Evolutionary conservation across 2,888 invertebrate species (phyloP).

Genomic region (Elegia similella): DNA sequence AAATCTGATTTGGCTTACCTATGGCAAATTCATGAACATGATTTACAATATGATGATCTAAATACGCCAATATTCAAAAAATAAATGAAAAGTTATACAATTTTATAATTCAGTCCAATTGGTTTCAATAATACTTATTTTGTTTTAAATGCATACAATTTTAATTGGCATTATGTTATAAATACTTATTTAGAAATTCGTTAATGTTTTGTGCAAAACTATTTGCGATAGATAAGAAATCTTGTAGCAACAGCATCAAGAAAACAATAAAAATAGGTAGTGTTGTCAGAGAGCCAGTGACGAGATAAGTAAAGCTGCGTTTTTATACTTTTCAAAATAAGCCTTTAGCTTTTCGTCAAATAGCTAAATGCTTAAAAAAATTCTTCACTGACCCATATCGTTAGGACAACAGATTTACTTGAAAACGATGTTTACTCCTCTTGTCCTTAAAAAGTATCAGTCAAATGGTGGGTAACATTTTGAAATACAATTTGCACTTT

Average conservation of each 20-base stretch:
- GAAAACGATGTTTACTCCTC: not conserved
- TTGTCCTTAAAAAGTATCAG: conserved; percentile 31
- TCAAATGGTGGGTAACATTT: conserved; percentile 47
- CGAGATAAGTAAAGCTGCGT: too few species aligned
- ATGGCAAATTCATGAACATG: not conserved
- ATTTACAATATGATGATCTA: not conserved
- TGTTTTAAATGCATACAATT: conserved; percentile 4
- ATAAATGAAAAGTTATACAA: conserved; percentile 2
- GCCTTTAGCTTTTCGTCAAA: too few species aligned
- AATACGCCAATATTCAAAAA: not conserved
- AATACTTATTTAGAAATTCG: not conserved
- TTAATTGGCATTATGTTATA: conserved; percentile 5
- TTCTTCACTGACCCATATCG: too few species aligned
- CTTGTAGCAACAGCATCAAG: not conserved
- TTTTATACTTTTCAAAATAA: too few species aligned
- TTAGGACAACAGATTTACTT: too few species aligned
- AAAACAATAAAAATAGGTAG: not conserved
- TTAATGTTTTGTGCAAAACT: conserved; percentile 21
- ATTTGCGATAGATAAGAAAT: not conserved
- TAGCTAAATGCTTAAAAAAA: too few species aligned
- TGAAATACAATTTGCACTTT: not conserved
- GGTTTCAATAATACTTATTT: conserved; percentile 50
- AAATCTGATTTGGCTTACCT: not conserved
- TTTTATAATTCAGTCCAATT: conserved; percentile 44
- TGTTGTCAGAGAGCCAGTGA: too few species aligned